Base-by-base conservation (phyloP, 2,113 vertebrate species). In the Holacanthus passer region DNA sequence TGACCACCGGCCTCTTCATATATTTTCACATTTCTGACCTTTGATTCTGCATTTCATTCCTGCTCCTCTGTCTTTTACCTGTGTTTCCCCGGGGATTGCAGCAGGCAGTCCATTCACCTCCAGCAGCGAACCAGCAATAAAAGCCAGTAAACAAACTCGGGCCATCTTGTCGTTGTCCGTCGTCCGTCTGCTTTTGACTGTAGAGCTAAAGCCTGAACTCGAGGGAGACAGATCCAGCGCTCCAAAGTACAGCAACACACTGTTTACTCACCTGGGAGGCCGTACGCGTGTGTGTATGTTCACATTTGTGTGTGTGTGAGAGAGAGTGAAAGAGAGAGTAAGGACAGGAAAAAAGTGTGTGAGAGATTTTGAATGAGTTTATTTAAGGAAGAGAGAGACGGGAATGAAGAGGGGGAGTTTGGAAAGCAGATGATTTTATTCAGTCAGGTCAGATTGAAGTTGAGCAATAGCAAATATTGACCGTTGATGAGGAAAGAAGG, bases 241-340 rank as follows among this genome's bases (percentile, higher is more conserved):
- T 93, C 93, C 93, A 95, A 95, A 95, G 94, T 95, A 86, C 94
- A 95, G 27, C 77, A 72, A 56, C 72, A 56, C 78, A 79, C 67
- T 89, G 77, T 94, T 93, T 94, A 89, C 92, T 81, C 90, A 85
- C 83, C 82, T 52, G 48, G 53, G 50, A 79, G 71, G 62, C 47
- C 56, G 50, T 22, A 60, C 48, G 3, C 68, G 53, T 52, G 39
- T 65, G 35, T 69, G 37, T 66, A 20, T 76, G 41, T 19, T 65
- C 39, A 65, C 56, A 2, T 53, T n/a, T 72, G 35, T 82, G 41
- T 60, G 47, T 45, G 72, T 59, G 4, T 72, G 53, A 47, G 41
- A 60, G 41, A 65, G 37, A 63, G 16, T 76, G 35, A 29, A 11
- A 41, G 19, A 31, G 16, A 62, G 29, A 56, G 12, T 48, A 5